These are phyloP conservation scores for Siniperca chuatsi DNA, from an alignment of 2,113 vertebrate genomes.

Conservation along the genomic window DNA sequence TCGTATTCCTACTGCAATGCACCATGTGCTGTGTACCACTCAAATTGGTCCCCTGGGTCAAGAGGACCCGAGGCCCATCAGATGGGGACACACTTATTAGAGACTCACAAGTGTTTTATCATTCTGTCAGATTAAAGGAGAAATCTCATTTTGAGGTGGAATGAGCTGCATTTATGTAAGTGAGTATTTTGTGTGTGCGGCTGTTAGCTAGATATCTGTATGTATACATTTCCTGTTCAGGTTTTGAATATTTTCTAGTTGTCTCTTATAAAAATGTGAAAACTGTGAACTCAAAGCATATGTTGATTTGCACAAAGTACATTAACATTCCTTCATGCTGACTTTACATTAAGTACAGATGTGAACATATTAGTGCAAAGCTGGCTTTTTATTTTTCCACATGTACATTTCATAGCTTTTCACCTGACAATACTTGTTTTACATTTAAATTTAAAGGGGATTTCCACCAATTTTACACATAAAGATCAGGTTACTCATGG, in stretches of 20 bases:
- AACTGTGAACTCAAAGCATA: not conserved
- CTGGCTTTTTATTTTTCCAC: not conserved
- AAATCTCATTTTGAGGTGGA: constrained; percentile 55
- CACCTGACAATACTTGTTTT: not conserved
- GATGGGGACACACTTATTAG: constrained; percentile 82
- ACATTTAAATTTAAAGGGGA: not conserved
- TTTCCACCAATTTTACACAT: not conserved
- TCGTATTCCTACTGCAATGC: constrained; percentile 48
- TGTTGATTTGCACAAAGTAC: not conserved
- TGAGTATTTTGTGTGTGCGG: constrained; percentile 6
- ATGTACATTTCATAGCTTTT: too few species aligned
- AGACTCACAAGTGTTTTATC: constrained; percentile 80
- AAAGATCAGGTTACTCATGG: not conserved
- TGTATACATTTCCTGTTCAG: not conserved
- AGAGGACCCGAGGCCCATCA: constrained; percentile 76
- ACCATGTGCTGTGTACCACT: constrained; percentile 81
- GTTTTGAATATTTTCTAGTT: not conserved
- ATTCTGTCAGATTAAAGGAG: constrained; percentile 73
- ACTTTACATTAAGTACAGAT: not conserved
- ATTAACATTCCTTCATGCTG: not conserved
- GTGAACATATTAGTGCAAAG: not conserved
- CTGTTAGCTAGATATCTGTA: not conserved
- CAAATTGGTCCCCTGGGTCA: constrained; percentile 90
- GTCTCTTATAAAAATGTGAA: not conserved
- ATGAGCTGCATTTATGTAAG: constrained; percentile 29